A percentile compares a stretch with the other conserved stretches of the same genome.
These are phyloP conservation scores for Cerastoderma edule DNA, from an alignment of 2,888 invertebrate species.

Conservation along the genomic window DNA sequence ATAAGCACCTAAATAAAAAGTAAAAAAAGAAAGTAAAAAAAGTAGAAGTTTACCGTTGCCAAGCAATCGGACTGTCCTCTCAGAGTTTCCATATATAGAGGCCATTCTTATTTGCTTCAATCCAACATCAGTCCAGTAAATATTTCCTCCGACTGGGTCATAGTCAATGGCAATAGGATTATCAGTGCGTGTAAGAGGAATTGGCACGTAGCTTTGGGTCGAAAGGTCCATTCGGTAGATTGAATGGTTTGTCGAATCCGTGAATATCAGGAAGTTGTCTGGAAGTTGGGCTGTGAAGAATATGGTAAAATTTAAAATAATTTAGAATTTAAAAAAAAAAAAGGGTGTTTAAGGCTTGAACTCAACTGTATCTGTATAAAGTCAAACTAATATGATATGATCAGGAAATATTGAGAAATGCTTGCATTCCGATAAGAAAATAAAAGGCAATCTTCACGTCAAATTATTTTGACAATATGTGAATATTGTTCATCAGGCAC, in stretches of 20 bases:
- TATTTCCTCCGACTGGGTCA: constrained; percentile 89
- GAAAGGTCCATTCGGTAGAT: constrained; percentile 92
- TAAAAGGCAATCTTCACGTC: too few species aligned
- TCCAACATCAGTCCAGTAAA: constrained; percentile 91
- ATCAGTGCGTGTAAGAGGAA: constrained; percentile 81
- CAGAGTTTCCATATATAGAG: constrained; percentile 65
- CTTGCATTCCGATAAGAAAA: too few species aligned
- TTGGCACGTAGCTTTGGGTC: constrained; percentile 69
- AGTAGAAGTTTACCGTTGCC: constrained; percentile 62
- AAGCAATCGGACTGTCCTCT: constrained; percentile 61
- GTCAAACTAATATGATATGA: too few species aligned
- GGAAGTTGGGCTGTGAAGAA: constrained; percentile 64
- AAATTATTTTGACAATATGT: too few species aligned
- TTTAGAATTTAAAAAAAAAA: neutral
- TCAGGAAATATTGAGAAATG: too few species aligned
- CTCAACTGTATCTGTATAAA: too few species aligned
- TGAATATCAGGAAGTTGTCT: constrained; percentile 75
- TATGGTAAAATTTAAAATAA: neutral
- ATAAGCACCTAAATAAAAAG: too few species aligned
- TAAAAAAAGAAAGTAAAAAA: too few species aligned
- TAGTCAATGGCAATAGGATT: constrained; percentile 93
- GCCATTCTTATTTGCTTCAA: constrained; percentile 66
- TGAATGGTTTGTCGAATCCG: constrained; percentile 85
- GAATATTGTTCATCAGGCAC: too few species aligned
- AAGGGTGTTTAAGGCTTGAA: too few species aligned